Percentiles rank a stretch among this genome's conserved stretches.
Conservation (phyloP, 2,113 vertebrate species). For the human (Homo sapiens) region GRCh38 chrX:116755501-116756000, state of each 20-base stretch:
- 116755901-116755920: constrained; percentile 1
- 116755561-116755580: neutral
- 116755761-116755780: constrained; percentile 24
- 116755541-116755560: neutral
- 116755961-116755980: neutral
- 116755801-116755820: neutral
- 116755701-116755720: neutral
- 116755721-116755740: neutral
- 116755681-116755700: neutral
- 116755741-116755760: constrained; percentile 32
- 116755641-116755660: neutral
- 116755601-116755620: neutral
- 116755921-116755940: neutral
- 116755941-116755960: neutral
- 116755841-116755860: neutral
- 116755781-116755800: constrained; percentile 40
- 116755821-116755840: constrained; percentile 43
- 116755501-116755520: neutral
- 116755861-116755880: constrained; percentile 21
- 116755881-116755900: neutral
- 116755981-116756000: neutral
- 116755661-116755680: neutral
- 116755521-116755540: neutral
- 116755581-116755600: neutral
- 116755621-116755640: neutral